Base-by-base conservation (phyloP, 2,797 vertebrate genomes). In the Knipowitschia caucasica region DNA sequence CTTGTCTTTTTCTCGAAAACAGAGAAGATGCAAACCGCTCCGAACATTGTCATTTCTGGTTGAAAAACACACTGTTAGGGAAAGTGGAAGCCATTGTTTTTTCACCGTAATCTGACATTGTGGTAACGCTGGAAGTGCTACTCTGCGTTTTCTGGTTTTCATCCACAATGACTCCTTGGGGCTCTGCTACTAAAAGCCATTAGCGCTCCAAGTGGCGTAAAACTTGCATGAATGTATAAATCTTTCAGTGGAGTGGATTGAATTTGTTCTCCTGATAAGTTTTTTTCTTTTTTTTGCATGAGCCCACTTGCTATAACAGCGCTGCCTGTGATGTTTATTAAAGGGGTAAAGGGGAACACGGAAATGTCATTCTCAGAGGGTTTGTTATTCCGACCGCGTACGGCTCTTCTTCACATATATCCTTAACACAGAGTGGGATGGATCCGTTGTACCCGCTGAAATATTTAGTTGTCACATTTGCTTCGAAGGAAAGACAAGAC, bases 181-280 rank as follows among this genome's bases (percentile, higher is more conserved):
- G 90, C 86, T 83, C 86, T 77, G 78, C 87, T 86, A 85, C 87
- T 90, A 89, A 92, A 93, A 94, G 81, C 90, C 91, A 94, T 95
- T 94, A 94, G 81, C 81, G 75, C 89, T 90, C 91, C 93, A 91
- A 82, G 76, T 83, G 78, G 83, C 58, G 76, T 94, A 94, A 96
- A 95, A 94, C 78, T 93, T 97, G 88, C 89, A 95, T 93, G 93
- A 92, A 90, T 75, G 55, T 72, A 93, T 96, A 91, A 95, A 95
- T 95, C 85, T 94, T 96, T 95, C 76, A 96, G 71, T 56, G 78
- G 76, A 67, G 73, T 70, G 78, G 78, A 83, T 89, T 89, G 83
- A 85, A 88, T 89, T 82, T 82, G 80, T 88, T 60, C 78, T 86
- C 64, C 56, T 75, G 80, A 85, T 86, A 87, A 86, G 84, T 73